A percentile compares a stretch with the other conserved stretches of the same genome.
phyloP scores from a whole-genome alignment of 1,140 invertebrate species.

The Ostrea edulis region DNA sequence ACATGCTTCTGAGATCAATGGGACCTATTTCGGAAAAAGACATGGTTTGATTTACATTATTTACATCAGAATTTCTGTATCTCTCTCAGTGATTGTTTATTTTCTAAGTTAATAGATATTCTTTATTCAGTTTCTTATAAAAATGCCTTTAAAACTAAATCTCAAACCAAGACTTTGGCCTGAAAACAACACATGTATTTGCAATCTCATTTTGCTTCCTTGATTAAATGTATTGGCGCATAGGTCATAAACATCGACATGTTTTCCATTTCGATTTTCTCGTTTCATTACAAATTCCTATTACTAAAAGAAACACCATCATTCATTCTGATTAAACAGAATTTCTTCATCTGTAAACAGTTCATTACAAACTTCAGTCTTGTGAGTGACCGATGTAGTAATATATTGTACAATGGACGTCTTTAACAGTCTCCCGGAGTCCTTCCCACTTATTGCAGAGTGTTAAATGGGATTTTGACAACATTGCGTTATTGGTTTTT shows the following conservation, averaged over 20 bases:
- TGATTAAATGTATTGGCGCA: not conserved
- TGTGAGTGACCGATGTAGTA: not conserved
- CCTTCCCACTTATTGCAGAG: not conserved
- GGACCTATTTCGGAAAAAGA: conserved; percentile 96
- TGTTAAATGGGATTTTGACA: conserved; percentile 26
- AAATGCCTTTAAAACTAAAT: not conserved
- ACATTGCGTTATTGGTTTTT: conserved; percentile 10
- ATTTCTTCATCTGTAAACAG: conserved; percentile 29
- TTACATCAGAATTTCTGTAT: too few species aligned
- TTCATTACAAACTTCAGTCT: not conserved
- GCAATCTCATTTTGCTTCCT: not conserved
- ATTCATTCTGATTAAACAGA: conserved; percentile 23
- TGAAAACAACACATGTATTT: not conserved
- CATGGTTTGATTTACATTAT: conserved; percentile 83
- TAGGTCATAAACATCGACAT: not conserved
- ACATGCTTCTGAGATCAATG: conserved; percentile 96
- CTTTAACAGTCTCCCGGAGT: not conserved
- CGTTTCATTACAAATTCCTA: not conserved
- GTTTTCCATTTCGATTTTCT: not conserved
- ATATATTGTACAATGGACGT: not conserved
- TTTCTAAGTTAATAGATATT: conserved; percentile 34
- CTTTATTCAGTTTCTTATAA: not conserved
- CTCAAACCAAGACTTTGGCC: not conserved
- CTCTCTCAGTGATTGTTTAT: too few species aligned
- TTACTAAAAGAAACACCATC: conserved; percentile 9